Conservation (phyloP, 2,888 invertebrate genomes). For the Thecocarcelia acutangulata region DNA sequence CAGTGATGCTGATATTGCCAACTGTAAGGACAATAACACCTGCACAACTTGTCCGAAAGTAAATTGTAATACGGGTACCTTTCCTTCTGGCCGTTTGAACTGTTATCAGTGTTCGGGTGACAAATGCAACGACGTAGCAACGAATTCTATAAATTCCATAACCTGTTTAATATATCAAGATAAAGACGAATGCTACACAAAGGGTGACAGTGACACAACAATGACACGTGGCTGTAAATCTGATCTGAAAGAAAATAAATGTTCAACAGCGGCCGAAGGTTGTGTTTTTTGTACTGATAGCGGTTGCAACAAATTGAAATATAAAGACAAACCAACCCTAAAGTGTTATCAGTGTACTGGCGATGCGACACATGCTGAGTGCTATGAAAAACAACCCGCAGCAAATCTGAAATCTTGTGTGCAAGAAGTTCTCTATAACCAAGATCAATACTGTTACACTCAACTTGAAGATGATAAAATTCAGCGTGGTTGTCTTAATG, state of each 20-base stretch:
- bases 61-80: constrained; percentile 72
- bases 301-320: constrained; percentile 71
- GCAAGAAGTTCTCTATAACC: constrained; percentile 66
- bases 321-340: constrained; percentile 45
- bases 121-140: constrained; percentile 66
- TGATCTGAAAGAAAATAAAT: constrained; percentile 64
- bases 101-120: constrained; percentile 72
- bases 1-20: constrained; percentile 17
- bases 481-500: constrained; percentile 71
- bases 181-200: constrained; percentile 72
- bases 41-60: constrained; percentile 63
- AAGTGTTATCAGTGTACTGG: constrained; percentile 71
- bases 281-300: constrained; percentile 69
- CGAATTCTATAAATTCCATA: constrained; percentile 3
- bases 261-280: constrained; percentile 55
- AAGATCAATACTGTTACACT: constrained; percentile 70
- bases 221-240: constrained; percentile 74
- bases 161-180: constrained; percentile 70
- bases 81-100: constrained; percentile 68
- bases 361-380: constrained; percentile 35
- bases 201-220: constrained; percentile 51
- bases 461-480: constrained; percentile 43
- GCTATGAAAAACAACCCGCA: constrained; percentile 61
- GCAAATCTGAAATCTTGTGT: constrained; percentile 64
- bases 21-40: constrained; percentile 37